A percentile compares a stretch with the other conserved stretches of the same genome.
Conservation (phyloP, 53 echinoderm and acorn worm species). For the Holothuria leucospilota region DNA sequence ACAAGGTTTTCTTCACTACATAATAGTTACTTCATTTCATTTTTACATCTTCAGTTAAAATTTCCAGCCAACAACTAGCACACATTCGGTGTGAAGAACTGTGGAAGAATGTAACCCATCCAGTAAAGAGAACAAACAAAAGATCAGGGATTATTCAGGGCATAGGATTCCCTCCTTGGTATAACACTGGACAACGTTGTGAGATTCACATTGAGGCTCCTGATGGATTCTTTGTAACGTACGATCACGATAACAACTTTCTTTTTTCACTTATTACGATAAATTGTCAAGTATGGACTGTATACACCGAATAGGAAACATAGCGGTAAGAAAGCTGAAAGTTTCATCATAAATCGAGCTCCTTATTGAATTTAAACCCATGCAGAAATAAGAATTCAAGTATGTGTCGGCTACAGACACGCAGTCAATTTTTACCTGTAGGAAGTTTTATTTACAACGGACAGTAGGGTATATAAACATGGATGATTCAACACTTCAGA, state of each 20-base stretch:
- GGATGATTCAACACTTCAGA: too few species aligned
- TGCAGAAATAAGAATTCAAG: too few species aligned
- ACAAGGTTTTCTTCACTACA: too few species aligned
- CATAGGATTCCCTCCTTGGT: slow-evolving; percentile 81
- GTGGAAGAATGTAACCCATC: slow-evolving; percentile 57
- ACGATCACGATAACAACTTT: not conserved
- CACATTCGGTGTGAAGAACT: slow-evolving; percentile 78
- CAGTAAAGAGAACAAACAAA: slow-evolving; percentile 50
- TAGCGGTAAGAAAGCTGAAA: too few species aligned
- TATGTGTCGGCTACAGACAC: too few species aligned
- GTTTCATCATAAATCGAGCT: too few species aligned
- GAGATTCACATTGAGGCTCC: slow-evolving; percentile 75
- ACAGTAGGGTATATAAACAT: too few species aligned
- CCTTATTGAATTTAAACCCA: too few species aligned
- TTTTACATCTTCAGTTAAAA: not conserved
- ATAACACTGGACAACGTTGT: slow-evolving; percentile 79
- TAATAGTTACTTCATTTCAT: not conserved
- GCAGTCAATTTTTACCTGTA: too few species aligned
- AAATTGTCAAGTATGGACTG: too few species aligned
- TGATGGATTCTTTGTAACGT: slow-evolving; percentile 73
- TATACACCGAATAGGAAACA: too few species aligned
- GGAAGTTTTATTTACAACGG: too few species aligned
- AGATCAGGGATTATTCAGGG: slow-evolving; percentile 75
- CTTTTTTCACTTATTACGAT: not conserved
- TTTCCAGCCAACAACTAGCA: slow-evolving; percentile 34